Conservation (phyloP, 2,113 vertebrate genomes). For the Nesoenas mayeri region DNA sequence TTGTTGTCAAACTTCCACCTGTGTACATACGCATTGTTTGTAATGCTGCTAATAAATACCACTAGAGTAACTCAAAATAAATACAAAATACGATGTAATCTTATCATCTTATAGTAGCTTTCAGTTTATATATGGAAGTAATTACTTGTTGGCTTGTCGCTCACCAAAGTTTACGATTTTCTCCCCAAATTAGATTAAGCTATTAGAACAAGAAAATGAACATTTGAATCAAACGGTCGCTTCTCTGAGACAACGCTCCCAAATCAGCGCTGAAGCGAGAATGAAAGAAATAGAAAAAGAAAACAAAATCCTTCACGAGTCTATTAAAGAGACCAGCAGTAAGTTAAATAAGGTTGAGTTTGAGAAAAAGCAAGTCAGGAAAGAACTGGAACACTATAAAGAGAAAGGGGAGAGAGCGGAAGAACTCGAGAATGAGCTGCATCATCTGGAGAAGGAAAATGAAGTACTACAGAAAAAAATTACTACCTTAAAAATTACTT, state of each 20-base stretch:
- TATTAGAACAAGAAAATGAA: constrained; percentile 94
- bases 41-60: not conserved
- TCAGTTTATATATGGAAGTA: not conserved
- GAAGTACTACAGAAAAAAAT: constrained; percentile 92
- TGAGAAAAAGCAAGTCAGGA: constrained; percentile 91
- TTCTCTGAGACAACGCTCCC: constrained; percentile 90
- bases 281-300: constrained; percentile 97
- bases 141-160: not conserved
- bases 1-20: not conserved
- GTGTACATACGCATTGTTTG: not conserved
- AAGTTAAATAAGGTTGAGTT: constrained; percentile 95
- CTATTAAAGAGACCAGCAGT: constrained; percentile 92
- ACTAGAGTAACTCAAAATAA: not conserved
- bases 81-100: not conserved
- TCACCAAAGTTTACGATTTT: not conserved
- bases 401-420: constrained; percentile 92
- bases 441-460: constrained; percentile 89
- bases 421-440: constrained; percentile 88
- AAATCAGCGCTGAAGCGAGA: constrained; percentile 92
- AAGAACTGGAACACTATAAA: constrained; percentile 90
- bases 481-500: constrained; percentile 89
- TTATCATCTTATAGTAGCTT: not conserved
- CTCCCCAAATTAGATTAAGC: constrained; percentile 82
- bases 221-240: constrained; percentile 90
- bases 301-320: constrained; percentile 94